A percentile compares a stretch with the other conserved stretches of the same genome.
Evolutionary conservation across 2,797 vertebrate species (phyloP).

Genomic region (Aulostomus chinensis): DNA sequence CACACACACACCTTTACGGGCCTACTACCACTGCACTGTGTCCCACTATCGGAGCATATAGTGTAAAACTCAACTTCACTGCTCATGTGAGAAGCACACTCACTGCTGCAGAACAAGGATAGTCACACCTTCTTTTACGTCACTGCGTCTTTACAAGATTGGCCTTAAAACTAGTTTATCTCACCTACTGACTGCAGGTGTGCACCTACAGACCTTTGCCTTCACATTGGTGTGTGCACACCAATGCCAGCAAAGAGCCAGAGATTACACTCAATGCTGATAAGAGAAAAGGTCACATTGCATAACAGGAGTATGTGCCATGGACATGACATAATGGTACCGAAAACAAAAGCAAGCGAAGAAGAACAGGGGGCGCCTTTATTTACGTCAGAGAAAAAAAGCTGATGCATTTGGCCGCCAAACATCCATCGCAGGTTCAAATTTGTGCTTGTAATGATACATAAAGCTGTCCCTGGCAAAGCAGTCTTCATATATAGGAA

Average conservation of each 20-base stretch:
- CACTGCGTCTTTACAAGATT: slow-evolving; percentile 13
- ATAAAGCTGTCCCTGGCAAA: slow-evolving; percentile 31
- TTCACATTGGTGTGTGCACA: slow-evolving; percentile 4
- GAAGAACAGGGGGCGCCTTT: neutral
- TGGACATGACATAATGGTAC: slow-evolving; percentile 51
- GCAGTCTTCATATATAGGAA: slow-evolving; percentile 7
- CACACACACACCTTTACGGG: slow-evolving; percentile 10
- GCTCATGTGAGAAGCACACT: too few species aligned
- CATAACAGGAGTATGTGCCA: slow-evolving; percentile 54
- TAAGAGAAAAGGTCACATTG: slow-evolving; percentile 74
- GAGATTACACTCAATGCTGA: slow-evolving; percentile 61
- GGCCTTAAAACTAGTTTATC: slow-evolving; percentile 41
- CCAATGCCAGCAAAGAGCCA: slow-evolving; percentile 23
- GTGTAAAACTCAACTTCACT: slow-evolving; percentile 47
- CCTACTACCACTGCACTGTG: slow-evolving; percentile 17
- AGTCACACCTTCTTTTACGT: slow-evolving; percentile 51
- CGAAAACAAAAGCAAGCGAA: slow-evolving; percentile 17
- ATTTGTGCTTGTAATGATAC: slow-evolving; percentile 47
- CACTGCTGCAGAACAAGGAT: slow-evolving; percentile 18
- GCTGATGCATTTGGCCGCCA: slow-evolving; percentile 28
- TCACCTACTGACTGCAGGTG: slow-evolving; percentile 46
- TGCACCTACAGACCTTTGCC: slow-evolving; percentile 52
- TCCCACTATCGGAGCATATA: slow-evolving; percentile 30
- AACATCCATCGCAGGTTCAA: slow-evolving; percentile 34
- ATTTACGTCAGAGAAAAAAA: slow-evolving; percentile 23